phyloP scores from a whole-genome alignment of 2,888 invertebrate genomes.

The Pherbina coryleti region DNA sequence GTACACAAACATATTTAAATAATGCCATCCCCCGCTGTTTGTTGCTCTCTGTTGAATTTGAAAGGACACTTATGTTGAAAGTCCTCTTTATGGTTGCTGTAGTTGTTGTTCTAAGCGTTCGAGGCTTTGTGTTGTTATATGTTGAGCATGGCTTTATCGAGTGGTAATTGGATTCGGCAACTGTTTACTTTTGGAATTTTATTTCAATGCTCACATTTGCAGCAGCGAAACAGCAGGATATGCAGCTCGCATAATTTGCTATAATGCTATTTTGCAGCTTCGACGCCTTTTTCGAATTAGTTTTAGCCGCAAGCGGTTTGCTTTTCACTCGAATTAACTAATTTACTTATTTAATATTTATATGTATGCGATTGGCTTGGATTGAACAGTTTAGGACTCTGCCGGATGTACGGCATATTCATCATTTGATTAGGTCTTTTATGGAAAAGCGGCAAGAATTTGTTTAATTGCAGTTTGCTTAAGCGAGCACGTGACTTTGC shows the following conservation, averaged over 20 bases:
- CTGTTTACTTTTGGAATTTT: constrained; percentile 10
- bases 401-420: background rate
- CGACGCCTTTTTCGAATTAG: constrained; percentile 25
- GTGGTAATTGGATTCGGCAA: constrained; percentile 31
- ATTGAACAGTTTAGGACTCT: constrained; percentile 12
- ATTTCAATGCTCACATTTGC: background rate
- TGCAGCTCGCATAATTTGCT: background rate
- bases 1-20: constrained; percentile 22
- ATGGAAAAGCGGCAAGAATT: background rate
- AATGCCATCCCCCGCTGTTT: constrained; percentile 16
- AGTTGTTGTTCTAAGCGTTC: constrained; percentile 12
- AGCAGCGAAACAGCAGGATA: constrained; percentile 19
- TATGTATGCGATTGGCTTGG: too few species aligned
- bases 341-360: constrained; percentile 40
- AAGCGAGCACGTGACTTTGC: background rate
- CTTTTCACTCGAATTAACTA: constrained; percentile 40
- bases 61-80: constrained; percentile 13
- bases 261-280: constrained; percentile 26
- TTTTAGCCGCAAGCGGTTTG: constrained; percentile 37
- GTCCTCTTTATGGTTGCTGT: constrained; percentile 11
- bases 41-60: background rate
- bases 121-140: background rate
- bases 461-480: background rate
- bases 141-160: constrained; percentile 18
- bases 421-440: constrained; percentile 1